Evolutionary conservation across 2,797 vertebrate genomes (phyloP), one percentile per base, ranked within the genome.

Genomic region (Sebastes nivosus): DNA sequence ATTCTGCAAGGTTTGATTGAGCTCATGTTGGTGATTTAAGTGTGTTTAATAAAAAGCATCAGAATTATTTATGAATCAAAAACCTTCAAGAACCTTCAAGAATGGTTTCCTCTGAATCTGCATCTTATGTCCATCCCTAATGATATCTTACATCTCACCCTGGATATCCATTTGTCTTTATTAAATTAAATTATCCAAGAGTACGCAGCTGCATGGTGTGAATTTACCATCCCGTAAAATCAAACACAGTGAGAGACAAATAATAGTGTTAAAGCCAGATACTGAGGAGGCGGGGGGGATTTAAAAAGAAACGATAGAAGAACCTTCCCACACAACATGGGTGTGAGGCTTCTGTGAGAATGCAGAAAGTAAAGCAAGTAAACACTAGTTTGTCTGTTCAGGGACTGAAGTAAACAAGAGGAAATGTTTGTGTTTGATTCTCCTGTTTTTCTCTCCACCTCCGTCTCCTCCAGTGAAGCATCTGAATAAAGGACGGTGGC

Each of bases 351-450:
- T 85, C 77, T 72, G 66, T 36, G 32, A 68, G 50, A 82, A 83
- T 68, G 60, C 52, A 75, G 66, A 80, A 79, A 80, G n/a, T 34
- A 46, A 34, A 80, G n/a, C n/a, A 57, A 77, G 75, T 24, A 71
- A 86, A 85, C 27, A 67, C n/a, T 77, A 75, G 67, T 85, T 81
- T 82, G 78, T 32, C 71, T 81, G 42, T 70, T 88, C 76, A 58
- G 67, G 63, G 68, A 69, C 68, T 60, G 77, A 80, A 67, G 77
- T 80, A 87, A 88, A 87, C 74, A 80, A 71, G n/a, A 24, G 73
- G n/a, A 80, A 72, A 67, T 79, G 52, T 77, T 73, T 81, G 58
- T 81, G 60, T 86, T 79, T 82, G 59, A 80, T 82, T 87, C 66
- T 69, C 57, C 54, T 75, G 38, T 75, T 73, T 77, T 82, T 75